phyloP scores from a whole-genome alignment of 2,797 vertebrate genomes.

The Tiaroga cobitis region DNA sequence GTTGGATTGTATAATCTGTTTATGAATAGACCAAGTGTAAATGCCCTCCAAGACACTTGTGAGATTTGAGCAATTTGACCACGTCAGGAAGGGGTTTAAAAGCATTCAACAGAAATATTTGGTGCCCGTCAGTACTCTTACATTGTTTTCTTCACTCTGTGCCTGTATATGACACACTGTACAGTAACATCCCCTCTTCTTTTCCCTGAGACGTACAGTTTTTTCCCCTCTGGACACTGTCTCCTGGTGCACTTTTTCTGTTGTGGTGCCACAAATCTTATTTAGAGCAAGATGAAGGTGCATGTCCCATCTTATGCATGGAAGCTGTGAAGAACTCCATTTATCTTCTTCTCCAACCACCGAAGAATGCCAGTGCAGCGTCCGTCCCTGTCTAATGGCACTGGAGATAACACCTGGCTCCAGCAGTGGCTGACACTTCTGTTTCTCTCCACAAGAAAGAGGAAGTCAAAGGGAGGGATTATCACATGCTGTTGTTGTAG shows the following conservation, averaged over 20 bases:
- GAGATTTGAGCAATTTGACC: constrained; percentile 4
- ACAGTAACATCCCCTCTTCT: not conserved
- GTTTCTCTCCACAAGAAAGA: constrained; percentile 59
- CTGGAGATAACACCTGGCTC: constrained; percentile 65
- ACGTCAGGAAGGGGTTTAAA: not conserved
- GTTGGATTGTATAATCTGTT: not conserved
- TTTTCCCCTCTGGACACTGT: not conserved
- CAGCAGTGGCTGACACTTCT: constrained; percentile 59
- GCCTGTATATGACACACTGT: not conserved
- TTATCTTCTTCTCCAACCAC: constrained; percentile 62
- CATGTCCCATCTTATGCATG: constrained; percentile 59
- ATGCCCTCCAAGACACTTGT: not conserved
- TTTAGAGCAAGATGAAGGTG: constrained; percentile 60
- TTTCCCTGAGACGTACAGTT: not conserved
- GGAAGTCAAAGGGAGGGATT: constrained; percentile 32
- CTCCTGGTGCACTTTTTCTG: constrained; percentile 22
- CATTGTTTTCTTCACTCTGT: not conserved
- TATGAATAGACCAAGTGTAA: not conserved
- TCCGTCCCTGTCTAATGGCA: constrained; percentile 69
- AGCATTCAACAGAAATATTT: not conserved
- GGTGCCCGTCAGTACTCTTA: not conserved
- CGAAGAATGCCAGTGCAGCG: constrained; percentile 14
- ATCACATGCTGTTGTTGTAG: constrained; percentile 18
- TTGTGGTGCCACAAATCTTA: constrained; percentile 51
- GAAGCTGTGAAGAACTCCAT: constrained; percentile 61